Evolutionary conservation across 2,888 invertebrate species (phyloP).

Genomic region (Netelia fuscicornis): DNA sequence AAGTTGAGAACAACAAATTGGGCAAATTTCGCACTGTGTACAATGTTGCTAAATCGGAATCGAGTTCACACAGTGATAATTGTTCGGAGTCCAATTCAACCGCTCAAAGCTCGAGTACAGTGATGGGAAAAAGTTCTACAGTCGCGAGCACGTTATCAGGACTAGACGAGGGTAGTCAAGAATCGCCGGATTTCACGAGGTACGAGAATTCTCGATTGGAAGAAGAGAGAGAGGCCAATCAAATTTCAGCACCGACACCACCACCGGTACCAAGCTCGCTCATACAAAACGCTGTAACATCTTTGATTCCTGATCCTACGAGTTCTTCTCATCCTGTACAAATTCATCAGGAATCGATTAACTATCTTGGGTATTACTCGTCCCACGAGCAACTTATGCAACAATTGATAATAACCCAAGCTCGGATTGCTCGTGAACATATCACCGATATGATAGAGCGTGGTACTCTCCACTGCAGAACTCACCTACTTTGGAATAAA

Average conservation of each 20-base stretch:
- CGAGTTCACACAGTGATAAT: slow-evolving; percentile 77
- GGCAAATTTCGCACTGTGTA: slow-evolving; percentile 88
- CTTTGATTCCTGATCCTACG: slow-evolving; percentile 64
- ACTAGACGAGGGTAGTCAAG: slow-evolving; percentile 60
- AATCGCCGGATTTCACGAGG: slow-evolving; percentile 49
- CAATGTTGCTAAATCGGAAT: slow-evolving; percentile 80
- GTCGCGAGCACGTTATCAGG: slow-evolving; percentile 61
- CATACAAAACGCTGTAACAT: slow-evolving; percentile 70
- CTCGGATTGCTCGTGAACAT: slow-evolving; percentile 86
- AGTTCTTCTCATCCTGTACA: slow-evolving; percentile 78
- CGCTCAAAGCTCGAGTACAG: slow-evolving; percentile 24
- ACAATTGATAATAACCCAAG: slow-evolving; percentile 87
- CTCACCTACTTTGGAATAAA: slow-evolving; percentile 90
- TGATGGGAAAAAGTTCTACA: slow-evolving; percentile 62
- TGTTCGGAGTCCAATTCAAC: slow-evolving; percentile 75
- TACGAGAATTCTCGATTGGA: slow-evolving; percentile 56
- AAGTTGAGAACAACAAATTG: slow-evolving; percentile 87
- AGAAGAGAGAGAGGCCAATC: slow-evolving; percentile 68
- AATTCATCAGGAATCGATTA: slow-evolving; percentile 87
- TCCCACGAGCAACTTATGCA: slow-evolving; percentile 89
- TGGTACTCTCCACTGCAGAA: slow-evolving; percentile 89
- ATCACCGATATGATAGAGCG: slow-evolving; percentile 88
- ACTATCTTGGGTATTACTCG: slow-evolving; percentile 90
- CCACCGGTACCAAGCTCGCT: slow-evolving; percentile 83
- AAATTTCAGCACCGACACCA: slow-evolving; percentile 79